A percentile compares a stretch with the other conserved stretches of the same genome.
These are phyloP conservation scores for Thymelicus lineola DNA, from an alignment of 2,888 invertebrate genomes.

Conservation along the genomic window DNA sequence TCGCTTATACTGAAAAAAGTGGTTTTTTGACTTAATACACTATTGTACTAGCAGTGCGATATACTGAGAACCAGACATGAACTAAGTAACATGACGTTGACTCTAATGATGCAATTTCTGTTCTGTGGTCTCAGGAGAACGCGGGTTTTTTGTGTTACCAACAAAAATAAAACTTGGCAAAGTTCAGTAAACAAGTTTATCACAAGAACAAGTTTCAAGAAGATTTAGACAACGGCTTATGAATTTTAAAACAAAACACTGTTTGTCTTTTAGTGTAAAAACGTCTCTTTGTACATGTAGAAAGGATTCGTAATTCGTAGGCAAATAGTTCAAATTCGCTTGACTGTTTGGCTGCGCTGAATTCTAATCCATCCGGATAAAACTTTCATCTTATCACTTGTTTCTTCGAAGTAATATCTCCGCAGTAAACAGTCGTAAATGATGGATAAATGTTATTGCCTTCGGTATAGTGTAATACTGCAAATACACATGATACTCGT, in stretches of 20 bases:
- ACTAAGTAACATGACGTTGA: neutral
- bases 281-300: neutral
- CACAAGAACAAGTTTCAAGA: constrained; percentile 1
- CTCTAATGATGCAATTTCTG: neutral
- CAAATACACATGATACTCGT: too few species aligned
- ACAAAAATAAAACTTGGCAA: neutral
- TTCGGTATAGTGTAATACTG: too few species aligned
- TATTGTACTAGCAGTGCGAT: too few species aligned
- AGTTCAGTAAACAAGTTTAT: neutral
- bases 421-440: too few species aligned
- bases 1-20: too few species aligned
- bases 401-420: too few species aligned
- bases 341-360: too few species aligned
- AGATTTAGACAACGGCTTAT: constrained; percentile 1
- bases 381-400: too few species aligned
- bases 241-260: constrained; percentile 2
- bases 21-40: too few species aligned
- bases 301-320: neutral
- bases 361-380: too few species aligned
- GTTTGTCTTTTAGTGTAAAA: neutral
- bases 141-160: neutral
- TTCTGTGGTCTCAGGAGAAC: neutral
- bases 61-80: neutral
- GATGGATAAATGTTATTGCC: too few species aligned
- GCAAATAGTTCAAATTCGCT: too few species aligned